These are phyloP conservation scores for Cromileptes altivelis DNA, from an alignment of 2,113 vertebrate species.

Conservation along the genomic window DNA sequence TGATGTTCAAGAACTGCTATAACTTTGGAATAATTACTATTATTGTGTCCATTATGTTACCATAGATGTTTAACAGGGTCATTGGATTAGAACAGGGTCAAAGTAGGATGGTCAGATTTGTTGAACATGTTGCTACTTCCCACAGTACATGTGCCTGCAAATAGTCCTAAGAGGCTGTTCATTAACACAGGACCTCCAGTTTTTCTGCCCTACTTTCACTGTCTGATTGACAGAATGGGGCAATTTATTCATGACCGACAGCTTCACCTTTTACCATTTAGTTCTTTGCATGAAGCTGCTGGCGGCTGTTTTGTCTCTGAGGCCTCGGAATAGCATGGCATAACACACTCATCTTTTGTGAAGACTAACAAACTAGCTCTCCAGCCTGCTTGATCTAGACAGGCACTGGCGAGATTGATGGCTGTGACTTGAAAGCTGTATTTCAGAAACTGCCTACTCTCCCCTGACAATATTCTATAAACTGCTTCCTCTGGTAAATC, in stretches of 20 bases:
- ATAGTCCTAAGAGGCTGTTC: slow-evolving; percentile 45
- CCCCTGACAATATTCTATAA: slow-evolving; percentile 85
- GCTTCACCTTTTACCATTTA: slow-evolving; percentile 63
- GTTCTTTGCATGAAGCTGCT: slow-evolving; percentile 37
- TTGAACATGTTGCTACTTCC: slow-evolving; percentile 31
- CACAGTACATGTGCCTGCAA: slow-evolving; percentile 22
- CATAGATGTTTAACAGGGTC: background rate
- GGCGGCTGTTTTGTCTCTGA: slow-evolving; percentile 60
- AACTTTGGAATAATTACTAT: no score
- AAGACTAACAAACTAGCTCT: slow-evolving; percentile 77
- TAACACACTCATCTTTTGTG: slow-evolving; percentile 72
- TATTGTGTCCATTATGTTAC: background rate
- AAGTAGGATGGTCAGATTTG: background rate
- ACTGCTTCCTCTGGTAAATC: slow-evolving; percentile 85
- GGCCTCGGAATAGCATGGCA: slow-evolving; percentile 38
- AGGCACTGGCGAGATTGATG: slow-evolving; percentile 83
- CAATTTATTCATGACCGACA: slow-evolving; percentile 80
- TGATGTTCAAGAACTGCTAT: no score
- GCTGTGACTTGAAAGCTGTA: slow-evolving; percentile 81
- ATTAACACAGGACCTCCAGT: slow-evolving; percentile 46
- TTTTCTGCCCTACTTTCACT: slow-evolving; percentile 71
- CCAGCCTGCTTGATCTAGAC: slow-evolving; percentile 75
- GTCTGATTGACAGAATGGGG: slow-evolving; percentile 80
- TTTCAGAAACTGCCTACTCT: slow-evolving; percentile 81
- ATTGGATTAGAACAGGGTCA: slow-evolving; percentile 5